Percentiles rank a stretch among this genome's conserved stretches.
Conservation (phyloP, 1,140 invertebrate species). For the Aleiodes sp. region DNA sequence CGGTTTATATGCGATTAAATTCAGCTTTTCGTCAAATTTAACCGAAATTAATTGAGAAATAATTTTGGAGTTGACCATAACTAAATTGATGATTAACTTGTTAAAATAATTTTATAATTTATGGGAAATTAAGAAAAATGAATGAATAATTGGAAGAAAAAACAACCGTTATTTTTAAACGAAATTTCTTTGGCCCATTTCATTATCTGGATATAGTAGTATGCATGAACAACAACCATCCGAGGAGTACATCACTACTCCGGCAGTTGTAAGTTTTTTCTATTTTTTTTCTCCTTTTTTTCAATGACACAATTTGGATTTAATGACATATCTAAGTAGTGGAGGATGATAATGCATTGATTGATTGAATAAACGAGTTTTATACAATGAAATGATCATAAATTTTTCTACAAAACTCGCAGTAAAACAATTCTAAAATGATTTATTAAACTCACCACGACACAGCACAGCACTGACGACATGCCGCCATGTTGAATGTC, state of each 20-base stretch:
- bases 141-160: too few relatives aligned
- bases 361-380: neutral
- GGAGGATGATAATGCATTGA: neutral
- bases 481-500: conserved; percentile 91
- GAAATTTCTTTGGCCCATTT: neutral
- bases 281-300: conserved; percentile 35
- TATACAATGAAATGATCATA: neutral
- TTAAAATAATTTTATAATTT: too few relatives aligned
- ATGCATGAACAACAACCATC: neutral
- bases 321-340: neutral
- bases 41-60: too few relatives aligned
- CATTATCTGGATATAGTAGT: neutral
- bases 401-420: conserved; percentile 37
- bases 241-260: neutral
- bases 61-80: too few relatives aligned
- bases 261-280: conserved; percentile 29
- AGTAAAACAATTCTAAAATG: conserved; percentile 42
- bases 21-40: too few relatives aligned
- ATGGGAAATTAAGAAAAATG: too few relatives aligned
- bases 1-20: too few relatives aligned
- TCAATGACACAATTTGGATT: conserved; percentile 16
- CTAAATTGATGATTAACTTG: too few relatives aligned
- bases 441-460: conserved; percentile 77
- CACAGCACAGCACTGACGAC: conserved; percentile 94
- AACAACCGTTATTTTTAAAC: conserved; percentile 3